Conservation (phyloP, 1,140 invertebrate species). For the Drosophila setifemur region DNA sequence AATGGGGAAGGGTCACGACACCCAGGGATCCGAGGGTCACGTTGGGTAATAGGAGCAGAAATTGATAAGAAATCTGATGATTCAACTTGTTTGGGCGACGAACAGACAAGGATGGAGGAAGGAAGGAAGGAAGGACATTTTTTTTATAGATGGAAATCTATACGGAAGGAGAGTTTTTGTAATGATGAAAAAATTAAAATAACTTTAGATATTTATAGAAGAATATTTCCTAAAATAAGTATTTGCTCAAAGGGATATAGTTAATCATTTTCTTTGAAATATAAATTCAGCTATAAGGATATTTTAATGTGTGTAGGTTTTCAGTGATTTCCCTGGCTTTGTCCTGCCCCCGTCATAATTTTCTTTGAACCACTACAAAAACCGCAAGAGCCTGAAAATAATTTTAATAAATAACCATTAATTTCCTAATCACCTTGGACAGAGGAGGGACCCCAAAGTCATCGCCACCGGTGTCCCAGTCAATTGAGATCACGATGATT, state of each 20-base stretch:
- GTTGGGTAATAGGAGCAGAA: conserved; percentile 26
- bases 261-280: too few species aligned
- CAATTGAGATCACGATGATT: conserved; percentile 41
- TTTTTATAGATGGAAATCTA: conserved; percentile 8
- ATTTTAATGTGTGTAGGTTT: too few species aligned
- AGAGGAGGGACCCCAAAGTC: neutral
- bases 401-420: conserved; percentile 12
- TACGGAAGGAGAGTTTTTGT: neutral
- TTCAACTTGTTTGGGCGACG: conserved; percentile 35
- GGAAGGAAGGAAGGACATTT: conserved; percentile 6
- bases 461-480: neutral
- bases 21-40: conserved; percentile 26
- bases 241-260: too few species aligned
- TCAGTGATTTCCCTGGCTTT: too few species aligned
- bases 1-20: conserved; percentile 26
- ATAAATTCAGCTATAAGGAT: neutral
- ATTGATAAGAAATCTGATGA: conserved; percentile 49
- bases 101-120: too few species aligned
- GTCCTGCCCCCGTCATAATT: too few species aligned
- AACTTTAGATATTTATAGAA: neutral
- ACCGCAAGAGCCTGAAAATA: neutral
- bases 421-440: conserved; percentile 13
- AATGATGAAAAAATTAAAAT: neutral
- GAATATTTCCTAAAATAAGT: too few species aligned
- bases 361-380: too few species aligned